Conservation (phyloP, 2,888 invertebrate species). For the Thalpophila matura region DNA sequence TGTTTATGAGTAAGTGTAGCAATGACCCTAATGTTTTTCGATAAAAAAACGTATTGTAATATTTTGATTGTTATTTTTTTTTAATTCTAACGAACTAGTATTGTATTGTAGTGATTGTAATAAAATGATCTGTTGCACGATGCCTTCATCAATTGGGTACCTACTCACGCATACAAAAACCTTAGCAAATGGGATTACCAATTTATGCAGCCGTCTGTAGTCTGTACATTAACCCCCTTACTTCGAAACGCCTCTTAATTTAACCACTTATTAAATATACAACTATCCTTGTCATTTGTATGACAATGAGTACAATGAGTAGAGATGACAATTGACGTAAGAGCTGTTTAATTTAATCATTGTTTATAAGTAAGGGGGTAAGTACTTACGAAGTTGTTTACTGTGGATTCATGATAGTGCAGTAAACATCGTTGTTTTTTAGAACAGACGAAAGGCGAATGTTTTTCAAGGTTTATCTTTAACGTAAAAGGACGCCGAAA, state of each 20-base stretch:
- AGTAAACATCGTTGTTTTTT: conserved; percentile 13
- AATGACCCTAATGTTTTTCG: conserved; percentile 50
- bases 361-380: too few relatives aligned
- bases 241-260: too few relatives aligned
- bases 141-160: too few relatives aligned
- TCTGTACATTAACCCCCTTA: too few relatives aligned
- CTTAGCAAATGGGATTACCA: too few relatives aligned
- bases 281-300: too few relatives aligned
- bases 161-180: too few relatives aligned
- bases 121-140: conserved; percentile 20
- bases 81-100: conserved; percentile 33
- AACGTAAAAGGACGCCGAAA: conserved; percentile 3
- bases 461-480: conserved; percentile 7
- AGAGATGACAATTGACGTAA: too few relatives aligned
- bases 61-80: conserved; percentile 38
- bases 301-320: too few relatives aligned
- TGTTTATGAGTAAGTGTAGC: conserved; percentile 42
- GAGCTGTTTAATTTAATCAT: too few relatives aligned
- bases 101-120: conserved; percentile 23
- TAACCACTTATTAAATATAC: too few relatives aligned
- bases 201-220: too few relatives aligned
- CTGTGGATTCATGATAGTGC: background rate
- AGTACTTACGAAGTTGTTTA: background rate
- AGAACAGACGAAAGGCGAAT: background rate
- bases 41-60: conserved; percentile 22